Evolutionary conservation across 2,113 vertebrate genomes (phyloP), one percentile per base, ranked within the genome.

Genomic region (Datnioides undecimradiatus): DNA sequence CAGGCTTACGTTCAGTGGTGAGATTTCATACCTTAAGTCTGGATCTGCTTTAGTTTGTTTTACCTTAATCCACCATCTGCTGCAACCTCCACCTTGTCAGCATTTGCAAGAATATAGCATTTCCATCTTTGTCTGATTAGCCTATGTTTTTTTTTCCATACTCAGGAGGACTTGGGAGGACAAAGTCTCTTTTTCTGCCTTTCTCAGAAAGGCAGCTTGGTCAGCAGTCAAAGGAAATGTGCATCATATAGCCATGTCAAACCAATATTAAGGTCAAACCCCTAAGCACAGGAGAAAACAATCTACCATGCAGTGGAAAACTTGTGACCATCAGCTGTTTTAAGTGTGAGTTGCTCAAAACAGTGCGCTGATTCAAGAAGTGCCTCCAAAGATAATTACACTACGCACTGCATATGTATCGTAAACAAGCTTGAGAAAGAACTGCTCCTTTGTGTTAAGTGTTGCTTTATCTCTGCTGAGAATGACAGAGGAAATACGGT

Each of bases 261-360:
- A 71, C 13, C 31, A 5, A 66, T 75, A 79, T 84, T 70, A 76
- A 71, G 76, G 79, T 85, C 84, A 52, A 60, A 76, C 41, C 78
- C 41, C 25, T 7, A 23, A 77, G 86, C 71, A 14, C 0, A 25
- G 25, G 38, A 54, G 48, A 25, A 78, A 80, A 76, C 79, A 52
- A 67, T 66, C 73, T 11, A 25, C 36, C 63, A 40, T 40, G 40
- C 71, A 36, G 36, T 17, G 48, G 59, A 38, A 74, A 85, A 33
- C 85, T 89, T 88, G 83, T 92, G 88, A 92, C 87, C 82, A 77
- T 91, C 87, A 90, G 84, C 87, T 81, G 80, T 86, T 93, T 87
- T 16, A 48, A 73, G 82, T 65, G 73, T 52, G 82, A 82, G 57
- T 31, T 38, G 19, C 60, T 77, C 0, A 4, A 66, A 82, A 87